phyloP scores from a whole-genome alignment of 1,140 invertebrate genomes.

The Sminthurides bifidus region DNA sequence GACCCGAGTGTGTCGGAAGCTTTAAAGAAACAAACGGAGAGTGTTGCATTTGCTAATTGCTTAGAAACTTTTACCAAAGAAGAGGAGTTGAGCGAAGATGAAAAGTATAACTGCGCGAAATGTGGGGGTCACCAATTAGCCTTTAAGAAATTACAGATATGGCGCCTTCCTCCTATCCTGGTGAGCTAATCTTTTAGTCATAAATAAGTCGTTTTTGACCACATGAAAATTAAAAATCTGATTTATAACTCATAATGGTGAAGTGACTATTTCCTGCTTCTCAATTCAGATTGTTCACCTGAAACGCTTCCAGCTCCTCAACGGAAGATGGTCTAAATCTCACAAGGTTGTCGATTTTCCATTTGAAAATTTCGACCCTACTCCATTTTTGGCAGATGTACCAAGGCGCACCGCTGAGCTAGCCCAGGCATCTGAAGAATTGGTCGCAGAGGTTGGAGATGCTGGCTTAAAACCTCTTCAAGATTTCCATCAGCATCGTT shows the following conservation, averaged over 20 bases:
- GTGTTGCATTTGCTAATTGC: conserved; percentile 63
- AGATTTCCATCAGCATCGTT: conserved; percentile 63
- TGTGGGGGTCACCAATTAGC: conserved; percentile 70
- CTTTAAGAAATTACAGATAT: conserved; percentile 78
- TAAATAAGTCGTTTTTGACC: conserved; percentile 39
- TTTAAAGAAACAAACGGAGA: conserved; percentile 55
- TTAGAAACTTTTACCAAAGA: conserved; percentile 72
- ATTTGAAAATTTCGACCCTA: conserved; percentile 67
- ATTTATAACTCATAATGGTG: conserved; percentile 7
- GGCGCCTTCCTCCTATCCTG: conserved; percentile 72
- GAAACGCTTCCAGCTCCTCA: conserved; percentile 77
- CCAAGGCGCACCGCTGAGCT: conserved; percentile 41
- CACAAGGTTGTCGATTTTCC: conserved; percentile 84
- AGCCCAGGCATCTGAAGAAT: conserved; percentile 12
- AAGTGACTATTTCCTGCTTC: too few relatives aligned
- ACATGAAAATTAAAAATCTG: conserved; percentile 35
- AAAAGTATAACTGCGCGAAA: conserved; percentile 69
- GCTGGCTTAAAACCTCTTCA: conserved; percentile 52
- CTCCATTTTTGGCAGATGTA: conserved; percentile 60
- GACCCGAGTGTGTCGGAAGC: conserved; percentile 57
- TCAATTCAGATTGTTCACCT: conserved; percentile 66
- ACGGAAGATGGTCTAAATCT: conserved; percentile 83
- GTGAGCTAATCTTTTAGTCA: conserved; percentile 43
- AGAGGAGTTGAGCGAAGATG: conserved; percentile 61
- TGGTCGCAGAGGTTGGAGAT: conserved; percentile 30